Evolutionary conservation across 2,113 vertebrate genomes (phyloP).

Genomic region (Pagrus major): DNA sequence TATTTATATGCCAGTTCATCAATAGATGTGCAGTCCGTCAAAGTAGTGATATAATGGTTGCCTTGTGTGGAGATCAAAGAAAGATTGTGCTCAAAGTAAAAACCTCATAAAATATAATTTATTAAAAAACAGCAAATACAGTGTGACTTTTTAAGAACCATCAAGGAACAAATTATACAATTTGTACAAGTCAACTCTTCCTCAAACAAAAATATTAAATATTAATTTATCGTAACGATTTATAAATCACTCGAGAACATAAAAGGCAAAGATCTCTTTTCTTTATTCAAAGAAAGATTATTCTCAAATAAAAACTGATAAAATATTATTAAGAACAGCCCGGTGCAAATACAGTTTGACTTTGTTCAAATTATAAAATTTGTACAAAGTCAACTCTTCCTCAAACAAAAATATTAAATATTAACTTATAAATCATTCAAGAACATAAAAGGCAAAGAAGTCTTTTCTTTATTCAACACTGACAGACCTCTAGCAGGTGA

Average conservation of each 20-base stretch:
- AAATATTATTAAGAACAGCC: too few relatives aligned
- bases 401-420: constrained; percentile 3
- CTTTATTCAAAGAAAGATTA: too few relatives aligned
- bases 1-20: neutral
- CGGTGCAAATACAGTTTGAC: neutral
- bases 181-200: neutral
- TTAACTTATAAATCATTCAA: neutral
- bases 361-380: neutral
- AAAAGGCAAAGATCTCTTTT: too few relatives aligned
- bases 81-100: neutral
- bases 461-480: constrained; percentile 54
- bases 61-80: neutral
- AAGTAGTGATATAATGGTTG: constrained; percentile 14
- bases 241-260: too few relatives aligned
- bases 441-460: neutral
- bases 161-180: neutral
- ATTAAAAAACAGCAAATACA: neutral
- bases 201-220: constrained; percentile 21
- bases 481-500: constrained; percentile 78
- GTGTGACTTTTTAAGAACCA: neutral
- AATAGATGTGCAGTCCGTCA: neutral
- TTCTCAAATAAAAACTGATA: too few relatives aligned
- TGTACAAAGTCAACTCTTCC: neutral
- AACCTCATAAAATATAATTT: neutral
- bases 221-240: too few relatives aligned